Evolutionary conservation across 2,797 vertebrate genomes (phyloP).

Genomic region (Onychomys arenicola): DNA sequence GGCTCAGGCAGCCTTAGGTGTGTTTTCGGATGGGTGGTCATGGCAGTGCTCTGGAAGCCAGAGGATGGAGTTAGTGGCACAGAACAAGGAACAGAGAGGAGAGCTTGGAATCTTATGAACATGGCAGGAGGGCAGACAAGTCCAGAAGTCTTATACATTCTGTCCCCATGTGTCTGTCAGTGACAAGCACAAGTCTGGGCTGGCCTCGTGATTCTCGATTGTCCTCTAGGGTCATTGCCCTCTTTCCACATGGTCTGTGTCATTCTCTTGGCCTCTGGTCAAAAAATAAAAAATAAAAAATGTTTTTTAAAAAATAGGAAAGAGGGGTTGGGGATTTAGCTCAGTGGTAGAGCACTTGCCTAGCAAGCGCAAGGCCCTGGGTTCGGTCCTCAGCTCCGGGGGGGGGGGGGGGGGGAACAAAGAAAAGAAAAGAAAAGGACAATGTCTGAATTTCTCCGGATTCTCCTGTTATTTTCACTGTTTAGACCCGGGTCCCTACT

Average conservation of each 20-base stretch:
- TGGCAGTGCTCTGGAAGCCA: neutral
- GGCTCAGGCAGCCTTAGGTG: no score
- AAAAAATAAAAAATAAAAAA: neutral
- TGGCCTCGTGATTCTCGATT: neutral
- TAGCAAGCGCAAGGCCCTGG: no score
- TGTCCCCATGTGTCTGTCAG: neutral
- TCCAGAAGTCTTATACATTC: neutral
- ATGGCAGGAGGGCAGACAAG: neutral
- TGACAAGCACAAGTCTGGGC: neutral
- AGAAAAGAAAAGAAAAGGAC: neutral
- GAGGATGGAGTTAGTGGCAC: neutral
- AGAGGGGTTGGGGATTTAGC: no score
- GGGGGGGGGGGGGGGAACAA: no score
- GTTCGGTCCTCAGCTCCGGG: no score
- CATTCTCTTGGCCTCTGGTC: neutral
- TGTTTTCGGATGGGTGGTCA: no score
- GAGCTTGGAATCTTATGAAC: neutral
- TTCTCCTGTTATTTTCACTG: conserved; percentile 1
- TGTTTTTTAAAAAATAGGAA: neutral
- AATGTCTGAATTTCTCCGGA: neutral
- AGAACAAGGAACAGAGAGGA: neutral
- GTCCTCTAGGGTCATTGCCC: neutral
- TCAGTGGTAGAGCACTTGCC: no score
- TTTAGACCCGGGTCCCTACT: conserved; percentile 81
- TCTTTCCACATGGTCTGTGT: neutral